These are phyloP conservation scores for Notolabrus celidotus DNA, from an alignment of 2,797 vertebrate genomes.

Conservation along the genomic window DNA sequence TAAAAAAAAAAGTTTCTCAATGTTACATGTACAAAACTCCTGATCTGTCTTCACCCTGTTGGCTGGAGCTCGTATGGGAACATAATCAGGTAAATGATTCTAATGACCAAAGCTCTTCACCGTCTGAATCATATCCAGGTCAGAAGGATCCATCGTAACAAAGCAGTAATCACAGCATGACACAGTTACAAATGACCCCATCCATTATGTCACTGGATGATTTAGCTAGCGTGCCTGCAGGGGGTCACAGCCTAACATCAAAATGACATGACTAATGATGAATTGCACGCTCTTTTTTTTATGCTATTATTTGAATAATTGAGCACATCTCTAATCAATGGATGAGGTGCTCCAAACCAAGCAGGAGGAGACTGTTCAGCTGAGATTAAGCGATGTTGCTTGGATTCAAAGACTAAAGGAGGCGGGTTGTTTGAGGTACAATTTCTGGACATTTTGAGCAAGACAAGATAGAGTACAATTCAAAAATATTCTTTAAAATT, in stretches of 20 bases:
- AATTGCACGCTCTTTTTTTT: slow-evolving; percentile 52
- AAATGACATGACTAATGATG: slow-evolving; percentile 63
- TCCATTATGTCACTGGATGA: slow-evolving; percentile 71
- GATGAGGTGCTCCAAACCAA: slow-evolving; percentile 45
- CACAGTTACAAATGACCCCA: slow-evolving; percentile 73
- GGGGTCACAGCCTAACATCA: slow-evolving; percentile 65
- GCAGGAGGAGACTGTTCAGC: slow-evolving; percentile 57
- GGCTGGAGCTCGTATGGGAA: background rate
- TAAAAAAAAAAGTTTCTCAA: background rate
- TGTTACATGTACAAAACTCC: background rate
- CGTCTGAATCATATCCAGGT: slow-evolving; percentile 58
- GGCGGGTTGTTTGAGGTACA: background rate
- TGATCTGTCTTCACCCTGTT: background rate
- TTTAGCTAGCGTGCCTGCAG: slow-evolving; percentile 57
- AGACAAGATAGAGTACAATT: no score
- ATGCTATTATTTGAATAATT: slow-evolving; percentile 74
- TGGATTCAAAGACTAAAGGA: no score
- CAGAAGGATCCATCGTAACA: slow-evolving; percentile 58
- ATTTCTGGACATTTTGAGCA: no score
- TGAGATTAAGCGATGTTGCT: slow-evolving; percentile 25
- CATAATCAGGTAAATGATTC: slow-evolving; percentile 9
- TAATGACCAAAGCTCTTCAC: slow-evolving; percentile 28
- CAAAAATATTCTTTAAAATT: no score
- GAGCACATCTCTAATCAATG: slow-evolving; percentile 70
- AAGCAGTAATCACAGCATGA: slow-evolving; percentile 65